These are phyloP conservation scores for Xiphorhynchus elegans DNA, from an alignment of 2,113 vertebrate species.

Conservation along the genomic window DNA sequence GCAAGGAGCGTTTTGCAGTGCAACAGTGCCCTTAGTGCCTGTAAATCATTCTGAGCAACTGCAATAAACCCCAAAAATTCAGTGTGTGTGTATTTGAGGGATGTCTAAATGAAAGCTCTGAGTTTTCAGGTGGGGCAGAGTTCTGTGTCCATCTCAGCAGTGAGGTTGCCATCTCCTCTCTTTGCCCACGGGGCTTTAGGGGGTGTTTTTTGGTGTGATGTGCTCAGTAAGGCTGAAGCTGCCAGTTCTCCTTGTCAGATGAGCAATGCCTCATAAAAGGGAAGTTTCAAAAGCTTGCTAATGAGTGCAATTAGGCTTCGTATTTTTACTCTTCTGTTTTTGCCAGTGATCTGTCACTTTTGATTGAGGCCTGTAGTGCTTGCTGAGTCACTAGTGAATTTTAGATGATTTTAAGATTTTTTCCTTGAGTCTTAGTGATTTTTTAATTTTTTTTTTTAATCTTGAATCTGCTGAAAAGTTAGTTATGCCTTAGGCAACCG, in stretches of 20 bases:
- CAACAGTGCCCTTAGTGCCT: not conserved
- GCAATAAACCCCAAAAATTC: not conserved
- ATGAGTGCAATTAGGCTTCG: not conserved
- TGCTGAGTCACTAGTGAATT: not conserved
- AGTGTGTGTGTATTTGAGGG: not conserved
- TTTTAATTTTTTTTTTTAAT: not conserved
- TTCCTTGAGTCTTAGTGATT: not conserved
- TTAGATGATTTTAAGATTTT: not conserved
- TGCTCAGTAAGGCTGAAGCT: not conserved
- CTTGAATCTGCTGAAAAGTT: not conserved
- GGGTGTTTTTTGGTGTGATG: not conserved
- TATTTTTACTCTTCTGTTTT: slow-evolving; percentile 9
- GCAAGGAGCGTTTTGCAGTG: accelerated
- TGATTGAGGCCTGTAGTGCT: not conserved
- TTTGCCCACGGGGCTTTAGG: not conserved
- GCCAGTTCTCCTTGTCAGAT: not conserved
- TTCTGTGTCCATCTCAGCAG: not conserved
- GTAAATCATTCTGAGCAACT: not conserved
- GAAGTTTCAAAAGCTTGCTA: slow-evolving; percentile 31
- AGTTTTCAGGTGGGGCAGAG: not conserved
- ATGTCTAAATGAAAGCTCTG: not conserved
- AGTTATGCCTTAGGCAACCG: not conserved
- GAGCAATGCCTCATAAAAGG: slow-evolving; percentile 8
- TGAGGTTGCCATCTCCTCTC: not conserved
- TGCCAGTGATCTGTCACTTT: not conserved